A percentile compares a stretch with the other conserved stretches of the same genome.
These are phyloP conservation scores for Isurus oxyrinchus DNA, from an alignment of 2,113 vertebrate species.

Conservation along the genomic window DNA sequence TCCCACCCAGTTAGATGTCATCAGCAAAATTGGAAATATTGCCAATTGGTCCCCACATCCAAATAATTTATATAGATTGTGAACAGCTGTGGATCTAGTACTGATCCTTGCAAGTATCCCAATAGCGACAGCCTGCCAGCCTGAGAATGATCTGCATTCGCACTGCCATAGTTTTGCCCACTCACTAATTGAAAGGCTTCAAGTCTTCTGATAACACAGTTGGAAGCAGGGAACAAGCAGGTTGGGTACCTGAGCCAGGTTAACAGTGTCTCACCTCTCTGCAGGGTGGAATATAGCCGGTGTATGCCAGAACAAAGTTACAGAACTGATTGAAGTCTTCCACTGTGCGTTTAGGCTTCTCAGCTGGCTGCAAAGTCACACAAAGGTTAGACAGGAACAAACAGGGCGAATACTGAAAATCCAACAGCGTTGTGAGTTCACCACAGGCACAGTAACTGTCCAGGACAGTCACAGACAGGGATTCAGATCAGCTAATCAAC, in stretches of 20 bases:
- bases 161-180: neutral
- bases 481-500: neutral
- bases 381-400: neutral
- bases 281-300: constrained; percentile 76
- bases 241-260: neutral
- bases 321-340: constrained; percentile 90
- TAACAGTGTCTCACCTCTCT: constrained; percentile 64
- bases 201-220: neutral
- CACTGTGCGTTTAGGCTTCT: constrained; percentile 76
- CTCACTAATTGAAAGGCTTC: neutral
- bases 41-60: no score
- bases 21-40: no score
- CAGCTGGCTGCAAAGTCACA: constrained; percentile 62
- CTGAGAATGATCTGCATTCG: no score
- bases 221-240: neutral
- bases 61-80: no score
- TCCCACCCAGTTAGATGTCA: no score
- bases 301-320: constrained; percentile 80
- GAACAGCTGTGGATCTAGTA: no score
- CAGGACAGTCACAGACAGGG: no score
- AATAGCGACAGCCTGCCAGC: no score
- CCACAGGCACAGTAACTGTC: neutral
- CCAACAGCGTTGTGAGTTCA: no score
- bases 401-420: neutral
- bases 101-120: no score